These are phyloP conservation scores for Chorisops tibialis DNA, from an alignment of 2,888 invertebrate species.

Conservation along the genomic window DNA sequence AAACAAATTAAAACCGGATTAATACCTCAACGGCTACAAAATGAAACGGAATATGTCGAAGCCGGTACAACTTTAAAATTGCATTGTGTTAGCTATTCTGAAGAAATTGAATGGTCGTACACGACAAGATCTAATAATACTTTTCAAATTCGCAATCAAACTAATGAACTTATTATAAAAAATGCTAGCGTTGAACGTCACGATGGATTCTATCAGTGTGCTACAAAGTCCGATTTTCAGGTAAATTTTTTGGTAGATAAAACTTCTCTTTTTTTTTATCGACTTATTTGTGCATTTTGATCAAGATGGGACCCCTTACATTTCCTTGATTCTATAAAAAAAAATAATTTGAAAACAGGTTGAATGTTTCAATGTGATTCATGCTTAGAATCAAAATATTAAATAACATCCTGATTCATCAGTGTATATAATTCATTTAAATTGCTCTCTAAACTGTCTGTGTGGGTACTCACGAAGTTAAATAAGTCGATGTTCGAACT, in stretches of 20 bases:
- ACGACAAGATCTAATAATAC: constrained; percentile 38
- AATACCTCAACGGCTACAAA: constrained; percentile 46
- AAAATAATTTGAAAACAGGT: too few relatives aligned
- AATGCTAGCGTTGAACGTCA: constrained; percentile 42
- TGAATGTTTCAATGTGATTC: too few relatives aligned
- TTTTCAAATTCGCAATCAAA: constrained; percentile 44
- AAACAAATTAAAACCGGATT: constrained; percentile 27
- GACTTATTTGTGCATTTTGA: too few relatives aligned
- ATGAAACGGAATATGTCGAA: constrained; percentile 44
- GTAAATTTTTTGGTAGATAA: constrained; percentile 34
- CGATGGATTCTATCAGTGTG: constrained; percentile 48
- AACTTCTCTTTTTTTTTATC: too few relatives aligned
- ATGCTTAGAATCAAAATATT: not conserved
- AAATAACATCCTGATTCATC: not conserved
- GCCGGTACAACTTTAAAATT: constrained; percentile 41
- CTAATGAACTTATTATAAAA: constrained; percentile 42
- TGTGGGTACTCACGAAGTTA: too few relatives aligned
- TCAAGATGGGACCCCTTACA: too few relatives aligned
- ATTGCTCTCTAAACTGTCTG: too few relatives aligned
- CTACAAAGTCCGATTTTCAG: constrained; percentile 42
- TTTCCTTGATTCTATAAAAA: too few relatives aligned
- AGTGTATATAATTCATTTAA: not conserved
- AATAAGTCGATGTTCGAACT: too few relatives aligned
- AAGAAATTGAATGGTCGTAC: constrained; percentile 48
- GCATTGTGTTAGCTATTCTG: constrained; percentile 42